Conservation (phyloP, 2,888 invertebrate genomes). For the Unio delphinus region DNA sequence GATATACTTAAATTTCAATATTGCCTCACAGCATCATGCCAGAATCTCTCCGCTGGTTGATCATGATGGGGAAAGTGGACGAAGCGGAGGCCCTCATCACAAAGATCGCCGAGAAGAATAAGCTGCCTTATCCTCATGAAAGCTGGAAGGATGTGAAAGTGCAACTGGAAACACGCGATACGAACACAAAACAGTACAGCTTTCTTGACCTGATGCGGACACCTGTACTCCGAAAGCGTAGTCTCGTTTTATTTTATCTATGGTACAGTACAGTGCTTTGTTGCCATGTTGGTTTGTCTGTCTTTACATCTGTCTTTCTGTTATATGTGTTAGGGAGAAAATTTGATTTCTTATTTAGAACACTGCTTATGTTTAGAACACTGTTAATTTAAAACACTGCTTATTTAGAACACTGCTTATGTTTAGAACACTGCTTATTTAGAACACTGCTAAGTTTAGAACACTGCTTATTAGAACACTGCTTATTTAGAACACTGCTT, state of each 20-base stretch:
- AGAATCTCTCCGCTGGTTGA: constrained; percentile 65
- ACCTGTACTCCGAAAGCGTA: constrained; percentile 55
- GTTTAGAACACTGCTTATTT: too few species aligned
- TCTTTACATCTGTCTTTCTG: too few species aligned
- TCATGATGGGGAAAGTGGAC: constrained; percentile 46
- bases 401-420: too few species aligned
- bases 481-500: too few species aligned
- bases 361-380: too few species aligned
- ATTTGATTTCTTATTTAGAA: too few species aligned
- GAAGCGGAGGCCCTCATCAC: constrained; percentile 42
- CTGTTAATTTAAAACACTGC: too few species aligned
- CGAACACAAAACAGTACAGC: constrained; percentile 36
- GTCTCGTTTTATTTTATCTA: constrained; percentile 61
- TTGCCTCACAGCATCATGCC: constrained; percentile 54
- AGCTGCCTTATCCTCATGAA: constrained; percentile 38
- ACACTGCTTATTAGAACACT: too few species aligned
- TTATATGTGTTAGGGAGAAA: too few species aligned
- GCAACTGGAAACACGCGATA: constrained; percentile 23
- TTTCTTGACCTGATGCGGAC: constrained; percentile 58
- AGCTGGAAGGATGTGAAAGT: constrained; percentile 38
- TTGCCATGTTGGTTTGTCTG: too few species aligned
- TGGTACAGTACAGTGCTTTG: constrained; percentile 52
- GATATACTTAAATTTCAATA: neutral
- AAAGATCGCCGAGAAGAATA: constrained; percentile 51
- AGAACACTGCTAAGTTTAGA: too few species aligned